A percentile compares a stretch with the other conserved stretches of the same genome.
Conservation (phyloP, 1,140 invertebrate species). For the Scaptomyza graminum region DNA sequence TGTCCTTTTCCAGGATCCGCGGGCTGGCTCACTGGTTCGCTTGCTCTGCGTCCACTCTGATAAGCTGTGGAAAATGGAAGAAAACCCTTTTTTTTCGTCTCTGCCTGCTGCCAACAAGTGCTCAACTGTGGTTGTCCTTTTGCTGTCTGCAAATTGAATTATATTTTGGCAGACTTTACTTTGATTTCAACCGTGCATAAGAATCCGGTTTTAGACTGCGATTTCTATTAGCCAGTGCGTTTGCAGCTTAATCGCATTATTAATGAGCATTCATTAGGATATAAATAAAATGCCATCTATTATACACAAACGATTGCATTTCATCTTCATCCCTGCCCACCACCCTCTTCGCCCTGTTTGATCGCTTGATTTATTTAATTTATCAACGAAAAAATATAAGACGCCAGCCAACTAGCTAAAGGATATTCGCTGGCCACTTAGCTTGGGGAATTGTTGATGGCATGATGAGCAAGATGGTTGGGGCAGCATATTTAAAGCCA, state of each 20-base stretch:
- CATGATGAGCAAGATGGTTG: neutral
- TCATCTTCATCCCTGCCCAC: neutral
- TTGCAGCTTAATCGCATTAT: slow-evolving; percentile 61
- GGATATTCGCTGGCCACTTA: slow-evolving; percentile 10
- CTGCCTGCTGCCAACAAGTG: slow-evolving; percentile 8
- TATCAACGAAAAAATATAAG: slow-evolving; percentile 45
- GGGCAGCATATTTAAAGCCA: slow-evolving; percentile 57
- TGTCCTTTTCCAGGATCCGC: slow-evolving; percentile 13
- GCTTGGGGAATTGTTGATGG: slow-evolving; percentile 20
- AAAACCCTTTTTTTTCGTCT: neutral
- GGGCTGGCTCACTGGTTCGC: neutral
- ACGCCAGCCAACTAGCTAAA: neutral
- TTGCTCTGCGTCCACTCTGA: slow-evolving; percentile 15
- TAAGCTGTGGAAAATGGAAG: slow-evolving; percentile 12
- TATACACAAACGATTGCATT: slow-evolving; percentile 68
- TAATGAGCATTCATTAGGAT: slow-evolving; percentile 72
- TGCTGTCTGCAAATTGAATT: slow-evolving; percentile 9
- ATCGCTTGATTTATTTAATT: slow-evolving; percentile 73
- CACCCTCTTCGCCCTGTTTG: neutral
- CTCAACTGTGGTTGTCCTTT: slow-evolving; percentile 17
- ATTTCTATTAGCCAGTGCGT: slow-evolving; percentile 3
- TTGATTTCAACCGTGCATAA: slow-evolving; percentile 10
- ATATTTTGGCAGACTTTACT: slow-evolving; percentile 4
- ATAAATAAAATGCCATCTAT: slow-evolving; percentile 72
- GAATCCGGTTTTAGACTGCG: slow-evolving; percentile 2